These are phyloP conservation scores for Chloroclysta siterata DNA, from an alignment of 2,888 invertebrate species.

Conservation along the genomic window DNA sequence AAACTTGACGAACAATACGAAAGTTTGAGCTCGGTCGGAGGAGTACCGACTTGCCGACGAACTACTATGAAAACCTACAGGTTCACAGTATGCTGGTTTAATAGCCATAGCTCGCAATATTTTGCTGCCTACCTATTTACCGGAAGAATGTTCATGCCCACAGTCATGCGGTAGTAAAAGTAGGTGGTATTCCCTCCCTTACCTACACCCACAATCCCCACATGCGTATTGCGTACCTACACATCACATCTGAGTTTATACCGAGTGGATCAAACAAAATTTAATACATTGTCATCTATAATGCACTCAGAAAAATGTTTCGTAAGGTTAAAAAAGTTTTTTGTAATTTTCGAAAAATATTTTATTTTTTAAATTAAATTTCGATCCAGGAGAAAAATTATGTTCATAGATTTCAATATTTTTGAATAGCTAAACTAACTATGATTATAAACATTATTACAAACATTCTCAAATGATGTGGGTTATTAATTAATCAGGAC, in stretches of 20 bases:
- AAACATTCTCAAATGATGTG: too few species aligned
- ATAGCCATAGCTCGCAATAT: neutral
- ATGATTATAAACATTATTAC: too few species aligned
- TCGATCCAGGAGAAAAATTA: too few species aligned
- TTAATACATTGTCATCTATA: too few species aligned
- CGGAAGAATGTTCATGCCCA: neutral
- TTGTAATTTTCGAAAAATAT: too few species aligned
- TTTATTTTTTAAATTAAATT: too few species aligned
- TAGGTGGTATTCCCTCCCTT: neutral
- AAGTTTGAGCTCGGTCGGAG: slow-evolving; percentile 60
- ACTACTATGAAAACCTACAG: slow-evolving; percentile 1
- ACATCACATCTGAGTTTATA: neutral
- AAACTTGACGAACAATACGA: slow-evolving; percentile 67
- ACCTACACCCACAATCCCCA: neutral
- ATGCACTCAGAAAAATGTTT: too few species aligned
- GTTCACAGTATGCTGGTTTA: neutral
- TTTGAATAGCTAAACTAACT: too few species aligned
- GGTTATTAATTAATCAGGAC: too few species aligned
- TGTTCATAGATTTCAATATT: too few species aligned
- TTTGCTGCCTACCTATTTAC: neutral
- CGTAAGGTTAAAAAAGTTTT: too few species aligned
- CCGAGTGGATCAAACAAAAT: too few species aligned
- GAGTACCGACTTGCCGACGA: slow-evolving; percentile 21
- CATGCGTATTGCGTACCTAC: neutral
- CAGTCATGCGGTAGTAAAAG: neutral